Conservation (phyloP, 1,140 invertebrate genomes). For the Brachionus calyciflorus region DNA sequence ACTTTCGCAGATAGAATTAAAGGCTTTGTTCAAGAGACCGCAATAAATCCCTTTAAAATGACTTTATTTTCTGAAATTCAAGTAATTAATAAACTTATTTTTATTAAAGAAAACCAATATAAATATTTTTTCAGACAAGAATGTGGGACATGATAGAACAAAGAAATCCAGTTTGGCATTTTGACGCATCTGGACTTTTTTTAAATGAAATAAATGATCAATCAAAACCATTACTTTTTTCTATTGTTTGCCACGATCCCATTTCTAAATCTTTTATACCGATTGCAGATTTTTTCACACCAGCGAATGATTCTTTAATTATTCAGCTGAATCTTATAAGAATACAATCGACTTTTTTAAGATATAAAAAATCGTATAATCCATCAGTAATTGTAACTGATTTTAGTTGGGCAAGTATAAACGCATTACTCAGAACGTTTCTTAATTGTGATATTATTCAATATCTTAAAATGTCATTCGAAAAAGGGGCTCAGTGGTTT, state of each 20-base stretch:
- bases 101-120: too few relatives aligned
- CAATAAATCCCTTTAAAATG: neutral
- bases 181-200: conserved; percentile 21
- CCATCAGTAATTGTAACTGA: neutral
- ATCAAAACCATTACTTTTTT: neutral
- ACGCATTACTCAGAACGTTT: too few relatives aligned
- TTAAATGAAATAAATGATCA: neutral
- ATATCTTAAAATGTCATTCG: too few relatives aligned
- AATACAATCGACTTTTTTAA: neutral
- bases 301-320: neutral
- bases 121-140: too few relatives aligned
- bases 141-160: neutral
- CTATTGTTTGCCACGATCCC: conserved; percentile 6
- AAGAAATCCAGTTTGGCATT: conserved; percentile 30
- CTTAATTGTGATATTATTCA: too few relatives aligned
- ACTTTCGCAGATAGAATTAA: neutral
- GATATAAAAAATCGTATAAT: neutral
- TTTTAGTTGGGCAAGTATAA: conserved; percentile 29
- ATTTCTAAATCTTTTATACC: conserved; percentile 6
- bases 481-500: too few relatives aligned
- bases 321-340: neutral
- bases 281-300: conserved; percentile 13
- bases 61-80: neutral
- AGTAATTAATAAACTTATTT: too few relatives aligned
- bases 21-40: conserved; percentile 2